Evolutionary conservation across 2,113 vertebrate genomes (phyloP).

Genomic region (Athene cunicularia): DNA sequence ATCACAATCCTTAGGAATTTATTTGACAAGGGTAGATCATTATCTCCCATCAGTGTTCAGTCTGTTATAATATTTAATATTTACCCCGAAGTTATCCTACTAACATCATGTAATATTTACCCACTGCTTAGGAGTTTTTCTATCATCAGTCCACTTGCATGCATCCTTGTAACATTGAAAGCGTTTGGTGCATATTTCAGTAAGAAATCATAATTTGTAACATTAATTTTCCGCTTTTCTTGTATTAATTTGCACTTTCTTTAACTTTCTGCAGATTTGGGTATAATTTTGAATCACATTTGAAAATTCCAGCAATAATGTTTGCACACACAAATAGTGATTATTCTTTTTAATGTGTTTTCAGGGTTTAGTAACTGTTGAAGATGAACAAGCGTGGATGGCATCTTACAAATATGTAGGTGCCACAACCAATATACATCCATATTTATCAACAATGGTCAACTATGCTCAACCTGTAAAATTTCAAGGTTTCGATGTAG

Average conservation of each 20-base stretch:
- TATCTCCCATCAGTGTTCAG: background rate
- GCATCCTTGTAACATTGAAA: background rate
- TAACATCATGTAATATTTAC: conserved; percentile 19
- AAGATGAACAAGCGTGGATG: conserved; percentile 96
- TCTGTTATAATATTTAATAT: background rate
- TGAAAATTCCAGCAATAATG: background rate
- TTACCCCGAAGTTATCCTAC: background rate
- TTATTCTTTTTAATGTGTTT: conserved; percentile 54
- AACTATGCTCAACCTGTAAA: conserved; percentile 99
- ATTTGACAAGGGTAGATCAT: background rate
- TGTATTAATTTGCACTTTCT: background rate
- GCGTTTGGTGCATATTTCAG: background rate
- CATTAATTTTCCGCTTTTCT: background rate
- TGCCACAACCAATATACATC: conserved; percentile 98
- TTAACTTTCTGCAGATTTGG: background rate
- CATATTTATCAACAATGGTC: conserved; percentile 96
- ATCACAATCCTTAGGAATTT: background rate
- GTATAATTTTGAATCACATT: background rate
- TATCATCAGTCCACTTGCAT: background rate
- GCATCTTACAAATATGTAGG: conserved; percentile 97
- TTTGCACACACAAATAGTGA: background rate
- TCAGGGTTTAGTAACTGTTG: conserved; percentile 84
- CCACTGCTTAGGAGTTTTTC: background rate
- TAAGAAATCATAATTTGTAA: background rate
- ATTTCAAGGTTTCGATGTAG: conserved; percentile 95